phyloP scores from a whole-genome alignment of 92 coral and sea anemone species.

The Pocillopora grandis region DNA sequence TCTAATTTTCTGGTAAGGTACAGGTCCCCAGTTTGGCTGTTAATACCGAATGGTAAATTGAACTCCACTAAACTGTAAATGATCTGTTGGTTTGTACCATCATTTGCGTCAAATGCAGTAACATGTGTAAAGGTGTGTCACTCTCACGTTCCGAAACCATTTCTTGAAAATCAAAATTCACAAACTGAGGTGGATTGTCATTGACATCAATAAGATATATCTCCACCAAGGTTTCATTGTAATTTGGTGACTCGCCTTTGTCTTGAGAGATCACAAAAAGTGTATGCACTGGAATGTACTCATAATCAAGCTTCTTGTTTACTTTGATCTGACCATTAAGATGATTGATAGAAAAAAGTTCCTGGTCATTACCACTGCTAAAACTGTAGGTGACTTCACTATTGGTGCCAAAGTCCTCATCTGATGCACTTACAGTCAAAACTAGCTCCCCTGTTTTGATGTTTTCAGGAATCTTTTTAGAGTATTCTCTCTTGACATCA shows the following conservation, averaged over 20 bases:
- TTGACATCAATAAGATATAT: conserved; percentile 77
- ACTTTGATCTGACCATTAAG: conserved; percentile 84
- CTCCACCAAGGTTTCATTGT: conserved; percentile 77
- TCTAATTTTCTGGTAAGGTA: conserved; percentile 70
- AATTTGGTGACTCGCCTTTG: too few species aligned
- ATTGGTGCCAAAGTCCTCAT: too few species aligned
- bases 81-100: conserved; percentile 62
- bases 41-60: conserved; percentile 79
- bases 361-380: conserved; percentile 81
- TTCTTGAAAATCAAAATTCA: conserved; percentile 56
- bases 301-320: conserved; percentile 1
- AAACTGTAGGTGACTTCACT: conserved; percentile 72
- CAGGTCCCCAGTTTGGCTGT: conserved; percentile 60
- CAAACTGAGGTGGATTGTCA: conserved; percentile 81
- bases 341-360: conserved; percentile 70
- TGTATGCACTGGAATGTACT: too few species aligned
- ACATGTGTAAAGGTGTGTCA: conserved; percentile 57
- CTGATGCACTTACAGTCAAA: too few species aligned
- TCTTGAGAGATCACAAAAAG: too few species aligned
- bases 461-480: too few species aligned
- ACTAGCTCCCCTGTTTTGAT: too few species aligned
- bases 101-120: conserved; percentile 76
- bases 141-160: conserved; percentile 66
- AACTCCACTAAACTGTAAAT: conserved; percentile 62
- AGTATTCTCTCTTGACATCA: too few species aligned